Evolutionary conservation across 2,888 invertebrate genomes (phyloP).

Genomic region (Hypomecis punctinalis): DNA sequence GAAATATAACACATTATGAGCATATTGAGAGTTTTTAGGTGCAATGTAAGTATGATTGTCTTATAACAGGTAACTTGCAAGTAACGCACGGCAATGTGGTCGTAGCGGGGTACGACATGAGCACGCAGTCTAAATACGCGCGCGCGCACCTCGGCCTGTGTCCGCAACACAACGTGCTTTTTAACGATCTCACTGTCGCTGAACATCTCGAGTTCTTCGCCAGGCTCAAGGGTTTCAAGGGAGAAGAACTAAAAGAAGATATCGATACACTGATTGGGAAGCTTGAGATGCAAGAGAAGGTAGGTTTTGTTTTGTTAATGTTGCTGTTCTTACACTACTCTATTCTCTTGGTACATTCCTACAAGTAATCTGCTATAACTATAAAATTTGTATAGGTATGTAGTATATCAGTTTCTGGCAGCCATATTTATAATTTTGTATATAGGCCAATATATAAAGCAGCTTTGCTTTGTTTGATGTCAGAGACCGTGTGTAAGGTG

Average conservation of each 20-base stretch:
- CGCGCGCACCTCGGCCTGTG: slow-evolving; percentile 91
- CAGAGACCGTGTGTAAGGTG: too few species aligned
- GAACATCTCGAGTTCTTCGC: slow-evolving; percentile 94
- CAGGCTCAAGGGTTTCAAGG: slow-evolving; percentile 87
- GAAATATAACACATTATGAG: too few species aligned
- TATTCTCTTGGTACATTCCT: too few species aligned
- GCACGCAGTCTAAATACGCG: slow-evolving; percentile 86
- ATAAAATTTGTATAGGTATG: too few species aligned
- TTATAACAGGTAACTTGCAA: slow-evolving; percentile 85
- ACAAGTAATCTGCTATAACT: too few species aligned
- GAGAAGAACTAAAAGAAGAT: slow-evolving; percentile 83
- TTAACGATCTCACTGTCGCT: slow-evolving; percentile 91
- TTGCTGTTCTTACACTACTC: too few species aligned
- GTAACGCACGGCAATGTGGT: slow-evolving; percentile 88
- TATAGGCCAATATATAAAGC: too few species aligned
- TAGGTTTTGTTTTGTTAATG: slow-evolving; percentile 49
- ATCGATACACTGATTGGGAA: slow-evolving; percentile 87
- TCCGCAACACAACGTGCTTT: slow-evolving; percentile 94
- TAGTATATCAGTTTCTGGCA: too few species aligned
- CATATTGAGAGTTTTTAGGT: too few species aligned
- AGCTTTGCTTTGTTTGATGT: too few species aligned
- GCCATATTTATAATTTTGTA: too few species aligned
- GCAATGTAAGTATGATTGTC: too few species aligned
- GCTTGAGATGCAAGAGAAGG: slow-evolving; percentile 88
- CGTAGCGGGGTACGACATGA: slow-evolving; percentile 89